phyloP scores from a whole-genome alignment of 2,113 vertebrate genomes.

The Laticauda laticaudata region DNA sequence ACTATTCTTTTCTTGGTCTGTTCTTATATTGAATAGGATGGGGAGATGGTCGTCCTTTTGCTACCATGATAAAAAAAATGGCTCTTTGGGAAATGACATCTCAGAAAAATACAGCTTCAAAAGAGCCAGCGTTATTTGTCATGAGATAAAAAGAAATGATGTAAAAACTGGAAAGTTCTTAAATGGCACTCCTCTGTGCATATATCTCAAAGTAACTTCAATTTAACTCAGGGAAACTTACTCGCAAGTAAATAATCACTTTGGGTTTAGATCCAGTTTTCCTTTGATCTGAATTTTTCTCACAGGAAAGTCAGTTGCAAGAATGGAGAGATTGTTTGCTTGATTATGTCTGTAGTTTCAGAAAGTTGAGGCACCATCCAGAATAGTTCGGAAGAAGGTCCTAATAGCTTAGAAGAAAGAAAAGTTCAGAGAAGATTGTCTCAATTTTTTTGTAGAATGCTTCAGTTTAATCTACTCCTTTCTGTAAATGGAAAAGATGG shows the following conservation, averaged over 20 bases:
- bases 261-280: not conserved
- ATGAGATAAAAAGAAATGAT: not conserved
- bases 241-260: not conserved
- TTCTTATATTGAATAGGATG: not conserved
- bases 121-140: not conserved
- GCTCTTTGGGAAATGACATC: not conserved
- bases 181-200: not conserved
- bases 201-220: not conserved
- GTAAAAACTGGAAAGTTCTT: not conserved
- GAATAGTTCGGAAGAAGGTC: not conserved
- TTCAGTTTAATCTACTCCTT: not conserved
- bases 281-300: not conserved
- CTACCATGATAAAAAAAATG: not conserved
- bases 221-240: not conserved
- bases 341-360: not conserved
- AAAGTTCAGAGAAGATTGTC: not conserved
- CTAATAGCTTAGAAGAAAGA: not conserved
- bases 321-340: not conserved
- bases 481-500: not conserved
- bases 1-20: not conserved
- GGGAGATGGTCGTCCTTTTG: not conserved
- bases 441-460: not conserved
- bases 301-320: not conserved
- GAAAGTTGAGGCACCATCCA: not conserved
- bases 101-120: not conserved